These are phyloP conservation scores for Oreochromis tanganicae DNA, from an alignment of 2,113 vertebrate species.

Conservation along the genomic window DNA sequence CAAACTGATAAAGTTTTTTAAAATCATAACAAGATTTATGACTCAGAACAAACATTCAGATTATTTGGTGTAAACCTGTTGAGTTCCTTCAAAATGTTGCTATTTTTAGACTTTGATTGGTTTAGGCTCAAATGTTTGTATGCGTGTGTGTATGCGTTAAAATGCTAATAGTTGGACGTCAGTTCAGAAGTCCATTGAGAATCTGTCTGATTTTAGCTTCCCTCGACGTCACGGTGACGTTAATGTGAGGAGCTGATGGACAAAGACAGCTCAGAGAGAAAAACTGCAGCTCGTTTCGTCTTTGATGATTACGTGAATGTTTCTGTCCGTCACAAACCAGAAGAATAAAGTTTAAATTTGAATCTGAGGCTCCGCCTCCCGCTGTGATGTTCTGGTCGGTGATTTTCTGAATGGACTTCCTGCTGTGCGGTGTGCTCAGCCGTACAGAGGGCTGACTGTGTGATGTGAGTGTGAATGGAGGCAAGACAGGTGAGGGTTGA, in stretches of 20 bases:
- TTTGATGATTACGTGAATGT: background rate
- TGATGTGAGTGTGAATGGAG: background rate
- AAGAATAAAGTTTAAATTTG: background rate
- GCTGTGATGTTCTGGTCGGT: background rate
- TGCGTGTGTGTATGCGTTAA: background rate
- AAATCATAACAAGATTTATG: background rate
- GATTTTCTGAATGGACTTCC: background rate
- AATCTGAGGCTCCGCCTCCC: background rate
- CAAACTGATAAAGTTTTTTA: background rate
- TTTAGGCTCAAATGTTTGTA: background rate
- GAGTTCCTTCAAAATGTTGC: background rate
- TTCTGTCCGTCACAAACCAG: background rate
- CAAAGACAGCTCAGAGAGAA: background rate
- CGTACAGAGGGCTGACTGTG: background rate
- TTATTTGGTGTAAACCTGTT: background rate
- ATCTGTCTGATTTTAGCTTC: background rate
- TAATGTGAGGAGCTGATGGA: background rate
- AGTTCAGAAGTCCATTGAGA: background rate
- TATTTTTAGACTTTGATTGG: background rate
- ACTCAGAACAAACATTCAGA: background rate
- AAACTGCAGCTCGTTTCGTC: background rate
- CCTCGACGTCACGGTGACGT: background rate
- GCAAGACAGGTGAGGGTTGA: background rate
- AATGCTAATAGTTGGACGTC: background rate
- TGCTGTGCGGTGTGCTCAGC: background rate